These are phyloP conservation scores for Onychorhynchus coronatus DNA, from an alignment of 2,113 vertebrate species.

Conservation along the genomic window DNA sequence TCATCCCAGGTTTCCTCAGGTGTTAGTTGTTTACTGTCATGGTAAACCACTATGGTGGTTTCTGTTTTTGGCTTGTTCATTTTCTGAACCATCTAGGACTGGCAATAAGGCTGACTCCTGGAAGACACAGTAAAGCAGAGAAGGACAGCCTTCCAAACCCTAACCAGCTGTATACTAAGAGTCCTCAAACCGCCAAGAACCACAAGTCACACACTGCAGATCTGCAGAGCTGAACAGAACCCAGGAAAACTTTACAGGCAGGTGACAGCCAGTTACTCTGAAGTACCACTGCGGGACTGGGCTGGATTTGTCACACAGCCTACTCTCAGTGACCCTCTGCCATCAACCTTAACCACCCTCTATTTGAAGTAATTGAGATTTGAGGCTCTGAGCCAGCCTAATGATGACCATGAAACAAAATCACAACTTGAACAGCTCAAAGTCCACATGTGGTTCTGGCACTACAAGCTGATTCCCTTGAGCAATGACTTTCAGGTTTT, in stretches of 20 bases:
- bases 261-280: background rate
- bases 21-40: background rate
- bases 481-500: slow-evolving; percentile 34
- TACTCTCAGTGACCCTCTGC: background rate
- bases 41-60: too few relatives aligned
- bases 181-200: background rate
- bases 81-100: slow-evolving; percentile 23
- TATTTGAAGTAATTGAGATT: background rate
- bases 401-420: background rate
- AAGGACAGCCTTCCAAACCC: slow-evolving; percentile 5
- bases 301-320: background rate
- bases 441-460: slow-evolving; percentile 30
- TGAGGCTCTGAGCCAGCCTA: background rate
- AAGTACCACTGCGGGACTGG: background rate
- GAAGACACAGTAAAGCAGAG: slow-evolving; percentile 6
- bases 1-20: background rate
- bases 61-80: background rate
- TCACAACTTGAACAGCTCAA: background rate
- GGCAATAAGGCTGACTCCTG: slow-evolving; percentile 40
- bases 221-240: background rate
- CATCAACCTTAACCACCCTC: background rate
- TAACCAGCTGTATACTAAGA: slow-evolving; percentile 12
- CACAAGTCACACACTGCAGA: background rate
- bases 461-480: background rate
- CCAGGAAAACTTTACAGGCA: slow-evolving; percentile 3